Conservation (phyloP, 30 jellyfish, hydroid and myxozoan genomes). For the Turritopsis rubra region DNA sequence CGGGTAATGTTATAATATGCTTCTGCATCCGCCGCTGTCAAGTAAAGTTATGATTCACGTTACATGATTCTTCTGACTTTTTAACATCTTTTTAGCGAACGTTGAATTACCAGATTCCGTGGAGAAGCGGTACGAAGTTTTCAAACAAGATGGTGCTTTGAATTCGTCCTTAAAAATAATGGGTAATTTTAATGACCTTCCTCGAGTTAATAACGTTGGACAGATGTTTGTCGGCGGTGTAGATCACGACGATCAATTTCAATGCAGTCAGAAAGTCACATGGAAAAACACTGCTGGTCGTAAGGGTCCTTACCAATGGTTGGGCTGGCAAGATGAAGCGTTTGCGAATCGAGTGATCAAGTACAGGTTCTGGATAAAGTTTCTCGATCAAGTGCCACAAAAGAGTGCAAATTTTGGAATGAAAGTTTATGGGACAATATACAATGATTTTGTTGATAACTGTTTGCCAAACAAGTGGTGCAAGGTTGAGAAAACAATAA, state of each 20-base stretch:
- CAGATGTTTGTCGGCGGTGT: no score
- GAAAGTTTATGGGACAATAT: not conserved
- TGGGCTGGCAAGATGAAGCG: not conserved
- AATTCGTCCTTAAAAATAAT: not conserved
- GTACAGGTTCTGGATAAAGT: not conserved
- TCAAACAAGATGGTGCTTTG: not conserved
- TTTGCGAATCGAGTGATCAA: not conserved
- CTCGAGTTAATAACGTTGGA: not conserved
- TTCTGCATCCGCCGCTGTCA: no score
- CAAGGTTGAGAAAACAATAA: not conserved
- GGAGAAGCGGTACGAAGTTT: not conserved
- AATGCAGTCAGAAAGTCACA: not conserved
- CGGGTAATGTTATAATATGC: no score
- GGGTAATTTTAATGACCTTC: not conserved
- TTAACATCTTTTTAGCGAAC: no score
- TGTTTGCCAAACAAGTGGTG: constrained; percentile 4
- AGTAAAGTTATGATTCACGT: no score
- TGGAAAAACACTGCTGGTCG: not conserved
- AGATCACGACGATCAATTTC: not conserved
- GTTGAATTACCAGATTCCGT: no score
- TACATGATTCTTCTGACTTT: no score
- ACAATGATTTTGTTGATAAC: not conserved
- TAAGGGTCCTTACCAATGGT: not conserved
- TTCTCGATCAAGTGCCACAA: not conserved
- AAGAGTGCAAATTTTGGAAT: not conserved